Base-by-base conservation (phyloP, 2,113 vertebrate species). In the Natator depressus region DNA sequence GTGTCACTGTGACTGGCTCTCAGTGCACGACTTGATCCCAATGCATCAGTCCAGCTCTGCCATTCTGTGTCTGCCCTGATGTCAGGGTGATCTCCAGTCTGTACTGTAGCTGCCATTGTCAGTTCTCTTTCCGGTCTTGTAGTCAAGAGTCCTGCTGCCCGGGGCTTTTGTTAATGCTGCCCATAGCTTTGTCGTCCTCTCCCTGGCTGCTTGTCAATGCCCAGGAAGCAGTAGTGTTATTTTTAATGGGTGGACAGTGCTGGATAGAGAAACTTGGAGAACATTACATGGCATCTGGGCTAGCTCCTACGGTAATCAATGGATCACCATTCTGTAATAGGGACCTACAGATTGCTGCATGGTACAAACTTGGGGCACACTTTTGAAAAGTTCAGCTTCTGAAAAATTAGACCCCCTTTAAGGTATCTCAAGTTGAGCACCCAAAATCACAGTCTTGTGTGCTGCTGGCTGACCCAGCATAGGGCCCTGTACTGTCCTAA, bases 1-100 rank as follows among this genome's bases (percentile, higher is more conserved):
- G 16, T 42, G 82, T 10, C 49, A 62, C 84, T 31, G 1, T 1
- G 0, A 0, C 0, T 13, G 65, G 20, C 5, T 86, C 65, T 35
- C 78, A 47, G 59, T 35, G 65, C 2, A 1, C 22, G 31, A 49
- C 20, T 31, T 53, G 31, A 2, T 1, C 1, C 65, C 86, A 22
- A 7, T 46, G 78, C 16, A 1, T 62, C 24, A 35, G 55, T 31
- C 93, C 59, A 47, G 27, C 11, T 24, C 46, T 78, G 3, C 31
- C 83, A 50, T 83, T 38, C 51, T 54, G 20, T n/a, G 31, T 7
- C 35, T 13, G 80, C 91, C 11, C 2, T 82, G 65, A 2, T 25
- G 3, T 4, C 46, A 12, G 22, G 35, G 54, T 20, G 17, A 54
- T n/a, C 89, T 5, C 22, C 31, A 47, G 8, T 27, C 29, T 65